These are phyloP conservation scores for Anas bahamensis DNA, from an alignment of 2,797 vertebrate genomes.

Conservation along the genomic window DNA sequence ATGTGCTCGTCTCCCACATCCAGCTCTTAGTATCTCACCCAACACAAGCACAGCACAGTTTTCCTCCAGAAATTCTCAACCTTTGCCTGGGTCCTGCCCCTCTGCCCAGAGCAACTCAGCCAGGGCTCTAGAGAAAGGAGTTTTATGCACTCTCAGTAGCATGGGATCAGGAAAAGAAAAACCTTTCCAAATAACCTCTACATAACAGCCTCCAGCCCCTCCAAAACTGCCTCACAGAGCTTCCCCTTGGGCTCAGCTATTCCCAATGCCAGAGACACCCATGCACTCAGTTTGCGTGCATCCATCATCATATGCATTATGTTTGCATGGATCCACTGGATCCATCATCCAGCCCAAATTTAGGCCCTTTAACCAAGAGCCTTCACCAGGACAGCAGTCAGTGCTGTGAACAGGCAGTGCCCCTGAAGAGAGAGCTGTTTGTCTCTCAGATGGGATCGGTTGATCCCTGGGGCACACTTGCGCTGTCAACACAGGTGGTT, in stretches of 20 bases:
- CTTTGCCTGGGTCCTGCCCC: background rate
- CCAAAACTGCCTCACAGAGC: background rate
- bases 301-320: rapidly evolving
- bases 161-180: background rate
- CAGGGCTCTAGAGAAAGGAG: background rate
- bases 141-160: background rate
- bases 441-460: background rate
- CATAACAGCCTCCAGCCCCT: background rate
- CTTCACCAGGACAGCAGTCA: background rate
- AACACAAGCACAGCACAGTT: background rate
- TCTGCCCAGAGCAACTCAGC: background rate
- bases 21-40: background rate
- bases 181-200: background rate
- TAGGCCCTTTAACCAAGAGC: background rate
- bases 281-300: rapidly evolving
- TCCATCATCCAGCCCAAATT: background rate
- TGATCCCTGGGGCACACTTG: background rate
- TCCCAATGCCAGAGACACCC: background rate
- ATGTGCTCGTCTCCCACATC: background rate
- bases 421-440: rapidly evolving
- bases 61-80: background rate
- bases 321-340: background rate
- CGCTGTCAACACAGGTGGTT: background rate
- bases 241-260: background rate
- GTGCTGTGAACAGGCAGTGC: background rate